A percentile compares a stretch with the other conserved stretches of the same genome.
phyloP scores from a whole-genome alignment of 2,797 vertebrate species.

The Hafferia zeledoni region DNA sequence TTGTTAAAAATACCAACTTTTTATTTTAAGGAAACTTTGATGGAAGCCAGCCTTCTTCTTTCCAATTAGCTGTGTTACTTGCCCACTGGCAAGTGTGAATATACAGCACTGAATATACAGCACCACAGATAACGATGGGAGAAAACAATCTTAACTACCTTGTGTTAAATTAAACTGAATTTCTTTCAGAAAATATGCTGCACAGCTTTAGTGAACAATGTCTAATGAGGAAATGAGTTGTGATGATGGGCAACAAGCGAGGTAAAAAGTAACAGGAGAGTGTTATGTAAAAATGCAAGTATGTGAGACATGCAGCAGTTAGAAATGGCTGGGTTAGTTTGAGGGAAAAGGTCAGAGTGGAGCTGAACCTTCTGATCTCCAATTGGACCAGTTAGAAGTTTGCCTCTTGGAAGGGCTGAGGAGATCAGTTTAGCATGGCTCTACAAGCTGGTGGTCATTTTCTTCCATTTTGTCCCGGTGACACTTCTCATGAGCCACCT shows the following conservation, averaged over 20 bases:
- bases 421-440: neutral
- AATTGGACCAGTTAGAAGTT: neutral
- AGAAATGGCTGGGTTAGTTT: conserved; percentile 45
- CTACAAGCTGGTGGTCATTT: neutral
- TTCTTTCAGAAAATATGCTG: neutral
- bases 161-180: neutral
- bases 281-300: conserved; percentile 31
- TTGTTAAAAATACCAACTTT: neutral
- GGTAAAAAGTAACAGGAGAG: conserved; percentile 61
- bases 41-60: neutral
- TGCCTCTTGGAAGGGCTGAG: neutral
- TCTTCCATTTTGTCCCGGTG: neutral
- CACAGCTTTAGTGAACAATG: neutral
- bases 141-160: neutral
- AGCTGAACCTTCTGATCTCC: neutral
- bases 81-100: neutral
- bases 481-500: neutral
- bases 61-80: neutral
- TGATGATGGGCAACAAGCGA: neutral
- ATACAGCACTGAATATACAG: neutral
- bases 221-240: conserved; percentile 10
- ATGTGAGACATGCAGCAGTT: conserved; percentile 5
- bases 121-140: neutral
- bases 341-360: conserved; percentile 43
- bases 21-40: neutral